Evolutionary conservation across 2,113 vertebrate species (phyloP).

Genomic region (Saguinus midas): DNA sequence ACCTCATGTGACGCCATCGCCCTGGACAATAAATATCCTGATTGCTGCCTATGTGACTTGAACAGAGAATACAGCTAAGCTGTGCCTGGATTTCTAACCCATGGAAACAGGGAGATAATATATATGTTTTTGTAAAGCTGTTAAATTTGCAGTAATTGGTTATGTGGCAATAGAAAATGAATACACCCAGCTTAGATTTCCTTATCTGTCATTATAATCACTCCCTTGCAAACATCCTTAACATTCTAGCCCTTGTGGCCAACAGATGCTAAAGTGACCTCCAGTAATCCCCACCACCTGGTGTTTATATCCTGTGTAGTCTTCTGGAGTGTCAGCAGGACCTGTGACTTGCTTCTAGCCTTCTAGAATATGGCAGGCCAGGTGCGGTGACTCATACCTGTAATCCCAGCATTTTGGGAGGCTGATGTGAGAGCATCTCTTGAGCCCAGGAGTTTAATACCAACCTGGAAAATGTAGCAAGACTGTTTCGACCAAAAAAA

Average conservation of each 20-base stretch:
- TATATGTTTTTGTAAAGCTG: conserved; percentile 3
- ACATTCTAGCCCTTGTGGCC: neutral
- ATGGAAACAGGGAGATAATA: conserved; percentile 10
- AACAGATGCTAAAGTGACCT: neutral
- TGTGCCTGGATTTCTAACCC: neutral
- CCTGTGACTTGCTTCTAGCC: neutral
- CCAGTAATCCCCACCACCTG: conserved; percentile 8
- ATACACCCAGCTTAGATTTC: neutral
- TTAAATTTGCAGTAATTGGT: neutral
- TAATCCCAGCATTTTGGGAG: too few relatives aligned
- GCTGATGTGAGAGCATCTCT: too few relatives aligned
- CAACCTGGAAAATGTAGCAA: too few relatives aligned
- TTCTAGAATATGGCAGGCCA: too few relatives aligned
- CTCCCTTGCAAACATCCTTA: neutral
- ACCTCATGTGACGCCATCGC: neutral
- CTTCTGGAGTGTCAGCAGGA: neutral
- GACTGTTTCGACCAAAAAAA: too few relatives aligned
- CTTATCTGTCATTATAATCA: conserved; percentile 31
- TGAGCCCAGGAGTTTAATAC: too few relatives aligned
- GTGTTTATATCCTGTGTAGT: neutral
- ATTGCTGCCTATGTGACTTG: neutral
- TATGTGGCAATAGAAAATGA: conserved; percentile 23
- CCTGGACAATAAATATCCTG: neutral
- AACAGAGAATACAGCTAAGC: neutral
- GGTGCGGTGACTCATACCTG: too few relatives aligned